phyloP scores from a whole-genome alignment of 1,140 invertebrate genomes.

The Chionoecetes opilio region DNA sequence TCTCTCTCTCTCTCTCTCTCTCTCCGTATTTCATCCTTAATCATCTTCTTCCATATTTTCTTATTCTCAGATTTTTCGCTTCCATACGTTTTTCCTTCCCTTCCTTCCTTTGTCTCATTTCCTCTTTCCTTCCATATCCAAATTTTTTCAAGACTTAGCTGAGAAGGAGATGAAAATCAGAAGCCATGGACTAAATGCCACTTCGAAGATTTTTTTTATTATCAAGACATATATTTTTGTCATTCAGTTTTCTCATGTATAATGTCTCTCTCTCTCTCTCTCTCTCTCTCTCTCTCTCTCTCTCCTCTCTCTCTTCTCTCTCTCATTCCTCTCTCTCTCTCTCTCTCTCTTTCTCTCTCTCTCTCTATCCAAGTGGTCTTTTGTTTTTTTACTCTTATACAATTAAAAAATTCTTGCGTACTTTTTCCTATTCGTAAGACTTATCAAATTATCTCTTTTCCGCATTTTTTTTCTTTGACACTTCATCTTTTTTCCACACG shows the following conservation, averaged over 20 bases:
- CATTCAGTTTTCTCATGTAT: background rate
- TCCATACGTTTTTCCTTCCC: background rate
- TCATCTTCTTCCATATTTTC: too few species aligned
- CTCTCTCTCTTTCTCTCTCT: constrained; percentile 18
- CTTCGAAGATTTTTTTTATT: background rate
- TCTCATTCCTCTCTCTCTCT: constrained; percentile 27
- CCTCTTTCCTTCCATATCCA: background rate
- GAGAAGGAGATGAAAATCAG: background rate
- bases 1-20: background rate
- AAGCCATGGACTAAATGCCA: background rate
- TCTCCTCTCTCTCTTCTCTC: too few species aligned
- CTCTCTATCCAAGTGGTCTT: background rate
- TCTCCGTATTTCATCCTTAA: too few species aligned
- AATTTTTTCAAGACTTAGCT: background rate
- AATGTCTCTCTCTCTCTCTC: background rate
- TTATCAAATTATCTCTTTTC: too few species aligned
- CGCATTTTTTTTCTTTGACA: background rate
- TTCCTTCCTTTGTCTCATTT: background rate
- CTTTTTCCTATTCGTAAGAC: too few species aligned
- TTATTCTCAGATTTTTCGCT: too few species aligned
- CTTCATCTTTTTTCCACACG: background rate
- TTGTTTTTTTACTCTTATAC: background rate
- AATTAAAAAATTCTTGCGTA: background rate
- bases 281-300: background rate
- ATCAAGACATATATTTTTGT: background rate